Conservation (phyloP, 2,888 invertebrate genomes). For the Oxystoma pomonae region DNA sequence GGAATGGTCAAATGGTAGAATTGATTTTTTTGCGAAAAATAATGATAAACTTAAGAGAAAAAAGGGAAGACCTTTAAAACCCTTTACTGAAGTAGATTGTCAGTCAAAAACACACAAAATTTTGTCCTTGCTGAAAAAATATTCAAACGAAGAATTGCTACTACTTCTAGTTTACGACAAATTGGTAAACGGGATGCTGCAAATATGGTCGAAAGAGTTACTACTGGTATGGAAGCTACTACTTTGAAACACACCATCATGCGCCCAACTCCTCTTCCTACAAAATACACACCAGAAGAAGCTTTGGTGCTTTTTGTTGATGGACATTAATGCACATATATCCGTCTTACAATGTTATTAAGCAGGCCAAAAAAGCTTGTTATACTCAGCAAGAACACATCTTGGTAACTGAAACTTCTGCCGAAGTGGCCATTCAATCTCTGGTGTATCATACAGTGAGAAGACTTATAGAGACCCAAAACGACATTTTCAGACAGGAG, state of each 20-base stretch:
- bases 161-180: not conserved
- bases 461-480: slow-evolving; percentile 6
- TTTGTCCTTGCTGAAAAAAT: not conserved
- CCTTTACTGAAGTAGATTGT: not conserved
- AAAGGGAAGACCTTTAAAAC: not conserved
- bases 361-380: slow-evolving; percentile 8
- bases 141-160: not conserved
- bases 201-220: slow-evolving; percentile 2
- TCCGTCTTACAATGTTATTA: slow-evolving; percentile 8
- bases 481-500: not conserved
- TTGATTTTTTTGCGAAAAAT: not conserved
- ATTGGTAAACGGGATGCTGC: slow-evolving; percentile 7
- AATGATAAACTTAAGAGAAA: not conserved
- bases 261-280: not conserved
- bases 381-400: slow-evolving; percentile 6
- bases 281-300: slow-evolving; percentile 9
- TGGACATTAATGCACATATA: slow-evolving; percentile 8
- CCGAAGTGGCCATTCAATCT: slow-evolving; percentile 8
- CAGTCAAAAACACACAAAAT: not conserved
- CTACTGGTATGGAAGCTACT: not conserved
- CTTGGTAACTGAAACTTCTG: slow-evolving; percentile 8
- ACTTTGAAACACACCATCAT: slow-evolving; percentile 1
- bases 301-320: slow-evolving; percentile 6
- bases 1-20: not conserved
- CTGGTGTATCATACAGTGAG: slow-evolving; percentile 9